Conservation (phyloP, 1,140 invertebrate genomes). For the Chironomus striatipennis region DNA sequence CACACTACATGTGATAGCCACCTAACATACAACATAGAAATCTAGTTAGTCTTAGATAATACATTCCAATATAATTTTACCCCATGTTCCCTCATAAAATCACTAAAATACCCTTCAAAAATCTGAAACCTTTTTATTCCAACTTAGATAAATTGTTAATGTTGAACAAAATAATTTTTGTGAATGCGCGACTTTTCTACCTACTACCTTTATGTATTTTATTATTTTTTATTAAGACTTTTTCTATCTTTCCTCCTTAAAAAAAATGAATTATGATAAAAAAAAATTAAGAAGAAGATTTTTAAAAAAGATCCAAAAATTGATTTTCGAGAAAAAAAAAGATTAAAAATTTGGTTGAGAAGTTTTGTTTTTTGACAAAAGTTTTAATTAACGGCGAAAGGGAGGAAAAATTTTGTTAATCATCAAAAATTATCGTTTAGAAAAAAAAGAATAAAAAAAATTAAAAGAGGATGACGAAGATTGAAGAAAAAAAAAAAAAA, state of each 20-base stretch:
- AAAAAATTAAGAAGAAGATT: background rate
- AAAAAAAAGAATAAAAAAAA: background rate
- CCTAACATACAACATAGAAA: too few relatives aligned
- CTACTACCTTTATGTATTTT: background rate
- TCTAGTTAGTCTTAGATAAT: too few relatives aligned
- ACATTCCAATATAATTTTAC: too few relatives aligned
- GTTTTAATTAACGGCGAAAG: background rate
- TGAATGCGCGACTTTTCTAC: background rate
- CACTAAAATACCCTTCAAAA: too few relatives aligned
- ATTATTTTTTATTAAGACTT: background rate
- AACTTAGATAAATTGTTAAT: too few relatives aligned
- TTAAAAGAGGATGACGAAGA: background rate
- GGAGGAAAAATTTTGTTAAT: background rate
- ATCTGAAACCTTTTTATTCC: too few relatives aligned
- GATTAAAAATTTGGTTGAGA: background rate
- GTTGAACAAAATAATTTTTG: background rate
- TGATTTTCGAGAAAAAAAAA: too few relatives aligned
- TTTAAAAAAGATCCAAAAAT: too few relatives aligned
- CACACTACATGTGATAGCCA: too few relatives aligned
- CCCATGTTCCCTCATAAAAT: too few relatives aligned
- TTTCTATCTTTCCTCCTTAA: background rate
- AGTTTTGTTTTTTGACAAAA: slow-evolving; percentile 7
- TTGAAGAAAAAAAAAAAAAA: background rate
- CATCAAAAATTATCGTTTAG: background rate
- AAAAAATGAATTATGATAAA: background rate